phyloP scores from a whole-genome alignment of 2,113 vertebrate species.

The Chamaea fasciata region DNA sequence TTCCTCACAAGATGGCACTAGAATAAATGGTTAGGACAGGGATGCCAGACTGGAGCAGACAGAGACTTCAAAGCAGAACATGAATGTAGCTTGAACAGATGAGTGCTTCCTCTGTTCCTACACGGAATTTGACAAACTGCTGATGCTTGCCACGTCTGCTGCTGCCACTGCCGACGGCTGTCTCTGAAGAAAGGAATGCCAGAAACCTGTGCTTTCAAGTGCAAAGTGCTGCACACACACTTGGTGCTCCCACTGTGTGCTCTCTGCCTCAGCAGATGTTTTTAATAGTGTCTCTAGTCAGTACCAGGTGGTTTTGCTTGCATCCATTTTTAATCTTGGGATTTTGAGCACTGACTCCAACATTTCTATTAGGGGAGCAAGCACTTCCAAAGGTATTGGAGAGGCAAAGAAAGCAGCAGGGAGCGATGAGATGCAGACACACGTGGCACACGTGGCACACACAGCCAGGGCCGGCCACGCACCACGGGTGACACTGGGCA shows the following conservation, averaged over 20 bases:
- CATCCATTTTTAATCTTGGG: neutral
- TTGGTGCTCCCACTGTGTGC: neutral
- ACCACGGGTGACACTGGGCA: accelerated
- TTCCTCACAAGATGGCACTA: neutral
- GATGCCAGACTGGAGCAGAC: neutral
- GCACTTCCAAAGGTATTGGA: neutral
- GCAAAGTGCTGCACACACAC: neutral
- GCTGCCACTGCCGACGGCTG: neutral
- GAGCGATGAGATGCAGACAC: accelerated
- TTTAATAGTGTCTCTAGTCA: neutral
- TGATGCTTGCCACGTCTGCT: neutral
- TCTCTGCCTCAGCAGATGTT: neutral
- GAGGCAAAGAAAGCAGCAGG: accelerated
- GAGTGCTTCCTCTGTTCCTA: neutral
- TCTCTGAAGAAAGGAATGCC: neutral
- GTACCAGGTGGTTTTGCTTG: neutral
- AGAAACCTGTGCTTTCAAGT: neutral
- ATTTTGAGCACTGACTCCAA: neutral
- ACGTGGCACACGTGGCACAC: neutral
- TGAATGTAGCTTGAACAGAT: neutral
- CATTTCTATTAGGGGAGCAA: neutral
- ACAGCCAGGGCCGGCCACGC: neutral
- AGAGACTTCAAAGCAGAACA: neutral
- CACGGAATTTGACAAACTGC: neutral
- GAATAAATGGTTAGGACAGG: neutral